A percentile compares a stretch with the other conserved stretches of the same genome.
These are phyloP conservation scores for Macrosoma leucophasiata DNA, from an alignment of 2,888 invertebrate species.

Conservation along the genomic window DNA sequence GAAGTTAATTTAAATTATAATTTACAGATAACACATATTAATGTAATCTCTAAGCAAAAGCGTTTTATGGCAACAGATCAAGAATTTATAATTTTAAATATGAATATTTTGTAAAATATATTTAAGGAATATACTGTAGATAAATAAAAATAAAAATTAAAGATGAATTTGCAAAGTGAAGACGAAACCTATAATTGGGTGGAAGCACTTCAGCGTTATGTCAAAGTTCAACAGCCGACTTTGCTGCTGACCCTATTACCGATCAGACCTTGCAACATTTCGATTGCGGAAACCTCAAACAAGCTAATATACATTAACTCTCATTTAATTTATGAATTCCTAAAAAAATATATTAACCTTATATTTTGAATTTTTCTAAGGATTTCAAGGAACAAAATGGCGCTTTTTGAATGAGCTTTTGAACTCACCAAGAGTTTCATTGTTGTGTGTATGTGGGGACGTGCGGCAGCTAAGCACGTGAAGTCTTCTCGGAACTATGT, in stretches of 20 bases:
- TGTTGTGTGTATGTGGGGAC: conserved; percentile 46
- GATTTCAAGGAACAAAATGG: conserved; percentile 9
- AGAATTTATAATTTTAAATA: no score
- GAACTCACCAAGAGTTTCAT: conserved; percentile 71
- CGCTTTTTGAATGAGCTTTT: conserved; percentile 31
- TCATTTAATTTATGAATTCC: no score
- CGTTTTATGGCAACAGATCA: no score
- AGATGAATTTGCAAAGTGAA: no score
- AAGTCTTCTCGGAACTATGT: conserved; percentile 66
- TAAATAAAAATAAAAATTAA: no score
- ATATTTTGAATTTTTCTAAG: conserved; percentile 12
- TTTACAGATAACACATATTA: no score
- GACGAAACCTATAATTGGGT: conserved; percentile 37
- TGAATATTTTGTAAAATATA: no score
- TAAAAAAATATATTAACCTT: conserved; percentile 2
- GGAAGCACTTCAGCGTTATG: conserved; percentile 52
- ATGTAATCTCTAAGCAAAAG: no score
- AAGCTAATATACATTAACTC: conserved; percentile 29
- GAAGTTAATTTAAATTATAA: conserved; percentile 3
- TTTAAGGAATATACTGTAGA: no score
- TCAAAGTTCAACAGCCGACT: conserved; percentile 55
- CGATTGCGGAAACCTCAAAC: conserved; percentile 40
- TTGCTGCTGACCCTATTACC: conserved; percentile 51
- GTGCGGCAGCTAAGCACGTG: conserved; percentile 60
- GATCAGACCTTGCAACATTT: conserved; percentile 46